phyloP scores from a whole-genome alignment of 2,113 vertebrate genomes.

The Bufo gargarizans region DNA sequence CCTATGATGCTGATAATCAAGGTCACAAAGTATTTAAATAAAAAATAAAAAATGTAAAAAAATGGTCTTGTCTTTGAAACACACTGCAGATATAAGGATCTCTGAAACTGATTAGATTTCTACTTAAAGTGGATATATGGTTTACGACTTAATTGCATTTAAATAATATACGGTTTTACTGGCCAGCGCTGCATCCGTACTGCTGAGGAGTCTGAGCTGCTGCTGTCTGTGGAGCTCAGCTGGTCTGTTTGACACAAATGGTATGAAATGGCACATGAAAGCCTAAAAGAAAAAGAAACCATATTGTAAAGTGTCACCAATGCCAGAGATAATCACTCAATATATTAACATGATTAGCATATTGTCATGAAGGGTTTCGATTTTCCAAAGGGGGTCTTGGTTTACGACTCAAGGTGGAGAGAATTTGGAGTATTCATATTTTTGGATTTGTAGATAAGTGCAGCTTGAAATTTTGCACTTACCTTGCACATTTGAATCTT shows the following conservation, averaged over 20 bases:
- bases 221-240: background rate
- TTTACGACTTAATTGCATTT: background rate
- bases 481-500: background rate
- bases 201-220: background rate
- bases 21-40: slow-evolving; percentile 1
- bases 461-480: background rate
- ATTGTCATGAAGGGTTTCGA: background rate
- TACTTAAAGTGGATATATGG: background rate
- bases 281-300: background rate
- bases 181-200: no score
- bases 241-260: background rate
- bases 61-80: rapidly evolving
- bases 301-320: background rate
- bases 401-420: background rate
- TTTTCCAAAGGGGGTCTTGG: background rate
- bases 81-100: slow-evolving; percentile 1
- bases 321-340: background rate
- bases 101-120: slow-evolving; percentile 1
- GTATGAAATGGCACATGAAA: background rate
- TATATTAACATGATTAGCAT: background rate
- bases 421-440: background rate
- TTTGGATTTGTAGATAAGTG: background rate
- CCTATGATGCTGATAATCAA: slow-evolving; percentile 37
- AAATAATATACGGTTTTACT: background rate
- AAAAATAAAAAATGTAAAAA: background rate